Percentiles rank a stretch among this genome's conserved stretches.
These are phyloP conservation scores for Tetrapedia diversipes DNA, from an alignment of 2,888 invertebrate species.

Conservation along the genomic window DNA sequence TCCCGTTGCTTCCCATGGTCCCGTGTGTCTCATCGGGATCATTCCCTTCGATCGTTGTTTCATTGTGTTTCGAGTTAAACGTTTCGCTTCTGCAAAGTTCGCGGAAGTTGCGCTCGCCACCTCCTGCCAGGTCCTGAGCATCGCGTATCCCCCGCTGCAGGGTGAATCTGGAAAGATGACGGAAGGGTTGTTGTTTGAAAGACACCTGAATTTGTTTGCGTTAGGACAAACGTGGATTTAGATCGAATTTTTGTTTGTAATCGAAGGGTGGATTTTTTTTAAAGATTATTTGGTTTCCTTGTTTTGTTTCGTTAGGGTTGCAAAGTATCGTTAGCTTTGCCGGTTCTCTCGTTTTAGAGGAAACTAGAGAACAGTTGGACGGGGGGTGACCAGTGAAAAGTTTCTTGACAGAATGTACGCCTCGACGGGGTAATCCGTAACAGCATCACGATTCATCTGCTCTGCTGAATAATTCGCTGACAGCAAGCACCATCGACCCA, in stretches of 20 bases:
- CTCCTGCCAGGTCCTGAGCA: too few species aligned
- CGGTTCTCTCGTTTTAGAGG: too few species aligned
- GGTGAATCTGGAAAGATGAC: slow-evolving; percentile 20
- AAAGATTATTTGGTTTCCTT: too few species aligned
- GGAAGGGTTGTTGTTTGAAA: too few species aligned
- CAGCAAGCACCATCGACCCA: background rate
- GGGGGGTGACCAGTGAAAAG: background rate
- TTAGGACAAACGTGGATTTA: too few species aligned
- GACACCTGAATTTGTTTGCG: too few species aligned
- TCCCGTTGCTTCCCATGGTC: slow-evolving; percentile 19
- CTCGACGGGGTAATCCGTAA: background rate
- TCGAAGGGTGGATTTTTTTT: too few species aligned
- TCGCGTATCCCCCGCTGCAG: too few species aligned
- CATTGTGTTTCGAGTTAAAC: slow-evolving; percentile 43
- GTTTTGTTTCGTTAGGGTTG: too few species aligned
- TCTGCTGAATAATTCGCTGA: background rate
- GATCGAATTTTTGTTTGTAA: too few species aligned
- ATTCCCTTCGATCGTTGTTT: slow-evolving; percentile 21
- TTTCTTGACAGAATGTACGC: slow-evolving; percentile 15
- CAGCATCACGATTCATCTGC: background rate
- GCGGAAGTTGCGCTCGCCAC: slow-evolving; percentile 18
- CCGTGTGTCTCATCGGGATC: slow-evolving; percentile 20
- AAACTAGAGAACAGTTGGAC: too few species aligned
- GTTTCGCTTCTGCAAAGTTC: slow-evolving; percentile 44
- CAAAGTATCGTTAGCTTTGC: too few species aligned